Conservation (phyloP, 2,113 vertebrate species). For the Macquaria ambigua region DNA sequence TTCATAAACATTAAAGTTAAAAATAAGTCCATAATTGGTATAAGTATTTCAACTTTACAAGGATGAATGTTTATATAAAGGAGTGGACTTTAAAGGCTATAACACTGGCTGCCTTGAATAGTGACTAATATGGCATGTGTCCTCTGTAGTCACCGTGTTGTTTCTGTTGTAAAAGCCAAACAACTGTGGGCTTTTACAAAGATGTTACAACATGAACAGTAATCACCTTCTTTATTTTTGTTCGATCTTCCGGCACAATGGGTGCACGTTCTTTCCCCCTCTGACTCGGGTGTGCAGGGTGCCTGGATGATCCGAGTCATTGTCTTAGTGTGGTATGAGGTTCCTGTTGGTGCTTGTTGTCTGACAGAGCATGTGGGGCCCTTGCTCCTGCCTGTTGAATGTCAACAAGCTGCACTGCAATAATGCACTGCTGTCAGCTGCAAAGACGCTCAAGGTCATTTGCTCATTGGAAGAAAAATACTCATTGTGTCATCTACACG, state of each 20-base stretch:
- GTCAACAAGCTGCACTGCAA: constrained; percentile 80
- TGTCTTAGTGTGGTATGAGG: constrained; percentile 72
- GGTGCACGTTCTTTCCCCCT: constrained; percentile 3
- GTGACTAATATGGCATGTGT: constrained; percentile 24
- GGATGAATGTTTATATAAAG: constrained; percentile 48
- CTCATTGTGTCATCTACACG: constrained; percentile 22
- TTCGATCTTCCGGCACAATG: constrained; percentile 21
- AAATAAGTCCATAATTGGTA: constrained; percentile 51
- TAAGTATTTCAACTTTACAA: constrained; percentile 55
- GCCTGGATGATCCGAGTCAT: constrained; percentile 46
- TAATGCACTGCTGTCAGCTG: constrained; percentile 76
- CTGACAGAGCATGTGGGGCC: constrained; percentile 82
- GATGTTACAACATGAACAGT: constrained; percentile 35
- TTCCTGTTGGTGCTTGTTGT: constrained; percentile 82
- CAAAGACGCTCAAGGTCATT: constrained; percentile 78
- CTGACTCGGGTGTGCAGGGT: constrained; percentile 13
- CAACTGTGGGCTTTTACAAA: constrained; percentile 21
- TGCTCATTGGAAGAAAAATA: constrained; percentile 47
- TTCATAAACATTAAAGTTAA: constrained; percentile 23
- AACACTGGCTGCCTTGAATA: constrained; percentile 14
- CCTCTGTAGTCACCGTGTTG: constrained; percentile 17
- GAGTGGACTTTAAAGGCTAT: constrained; percentile 36
- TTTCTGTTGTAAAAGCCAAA: constrained; percentile 22
- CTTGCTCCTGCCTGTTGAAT: constrained; percentile 81
- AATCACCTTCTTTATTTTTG: constrained; percentile 46